These are phyloP conservation scores for Zeuzera pyrina DNA, from an alignment of 2,888 invertebrate genomes.

Conservation along the genomic window DNA sequence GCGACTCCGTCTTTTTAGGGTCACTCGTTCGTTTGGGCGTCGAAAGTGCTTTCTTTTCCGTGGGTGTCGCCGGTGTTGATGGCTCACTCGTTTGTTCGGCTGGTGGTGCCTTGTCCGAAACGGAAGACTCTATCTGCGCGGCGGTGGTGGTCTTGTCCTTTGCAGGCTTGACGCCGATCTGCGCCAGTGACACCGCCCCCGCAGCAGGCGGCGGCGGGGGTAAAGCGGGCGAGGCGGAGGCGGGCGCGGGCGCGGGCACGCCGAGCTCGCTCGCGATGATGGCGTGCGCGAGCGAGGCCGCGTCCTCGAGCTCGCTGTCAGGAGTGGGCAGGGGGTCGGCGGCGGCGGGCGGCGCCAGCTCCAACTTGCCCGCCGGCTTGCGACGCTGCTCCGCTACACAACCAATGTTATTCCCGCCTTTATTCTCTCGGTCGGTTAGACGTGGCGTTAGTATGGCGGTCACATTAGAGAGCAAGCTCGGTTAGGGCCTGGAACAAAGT, in stretches of 20 bases:
- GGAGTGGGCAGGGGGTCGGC: constrained; percentile 61
- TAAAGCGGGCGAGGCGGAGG: constrained; percentile 29
- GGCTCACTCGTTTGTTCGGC: constrained; percentile 12
- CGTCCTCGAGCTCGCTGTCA: constrained; percentile 67
- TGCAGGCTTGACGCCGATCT: constrained; percentile 54
- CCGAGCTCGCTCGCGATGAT: constrained; percentile 64
- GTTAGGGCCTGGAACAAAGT: constrained; percentile 75
- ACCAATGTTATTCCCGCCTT: constrained; percentile 63
- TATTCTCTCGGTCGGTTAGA: no score
- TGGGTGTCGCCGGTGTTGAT: constrained; percentile 9
- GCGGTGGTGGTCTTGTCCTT: constrained; percentile 48
- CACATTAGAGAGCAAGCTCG: constrained; percentile 74
- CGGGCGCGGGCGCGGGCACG: constrained; percentile 39
- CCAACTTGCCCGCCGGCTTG: constrained; percentile 58
- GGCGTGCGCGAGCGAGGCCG: constrained; percentile 56
- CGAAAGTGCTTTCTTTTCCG: constrained; percentile 13
- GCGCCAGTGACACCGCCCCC: constrained; percentile 53
- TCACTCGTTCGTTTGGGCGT: constrained; percentile 5
- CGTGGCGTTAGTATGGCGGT: constrained; percentile 71
- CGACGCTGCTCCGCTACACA: constrained; percentile 70
- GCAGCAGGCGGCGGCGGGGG: constrained; percentile 67
- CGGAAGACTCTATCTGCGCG: constrained; percentile 54
- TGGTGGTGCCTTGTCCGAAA: constrained; percentile 28
- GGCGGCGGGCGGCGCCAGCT: constrained; percentile 48
- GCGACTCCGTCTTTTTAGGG: constrained; percentile 13